Evolutionary conservation across 2,113 vertebrate species (phyloP).

Genomic region (Brachionichthys hirsutus): DNA sequence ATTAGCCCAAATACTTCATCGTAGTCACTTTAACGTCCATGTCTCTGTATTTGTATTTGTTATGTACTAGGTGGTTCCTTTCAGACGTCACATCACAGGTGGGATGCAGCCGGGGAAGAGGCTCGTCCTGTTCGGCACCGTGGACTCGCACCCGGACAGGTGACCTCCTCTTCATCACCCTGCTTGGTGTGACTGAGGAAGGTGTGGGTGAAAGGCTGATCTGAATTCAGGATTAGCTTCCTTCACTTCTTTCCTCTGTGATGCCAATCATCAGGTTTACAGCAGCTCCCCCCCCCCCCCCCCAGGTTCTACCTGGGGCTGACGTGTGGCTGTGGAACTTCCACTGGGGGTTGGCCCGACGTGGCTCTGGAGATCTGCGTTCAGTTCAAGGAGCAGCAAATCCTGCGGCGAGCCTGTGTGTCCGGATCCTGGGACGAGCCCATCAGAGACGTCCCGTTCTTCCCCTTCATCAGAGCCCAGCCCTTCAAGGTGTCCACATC

Average conservation of each 20-base stretch:
- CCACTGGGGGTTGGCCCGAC: slow-evolving; percentile 79
- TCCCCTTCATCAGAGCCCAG: slow-evolving; percentile 79
- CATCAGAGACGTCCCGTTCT: slow-evolving; percentile 64
- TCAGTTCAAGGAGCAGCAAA: slow-evolving; percentile 85
- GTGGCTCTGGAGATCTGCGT: slow-evolving; percentile 91
- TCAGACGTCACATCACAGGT: slow-evolving; percentile 88
- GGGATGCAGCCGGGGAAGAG: slow-evolving; percentile 92
- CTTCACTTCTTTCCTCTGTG: no score
- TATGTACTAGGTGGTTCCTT: slow-evolving; percentile 89
- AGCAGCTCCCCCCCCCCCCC: no score
- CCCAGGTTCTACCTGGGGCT: slow-evolving; percentile 90
- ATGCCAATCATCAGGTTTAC: no score
- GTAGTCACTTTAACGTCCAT: no score
- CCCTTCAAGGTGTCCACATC: slow-evolving; percentile 84
- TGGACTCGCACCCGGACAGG: slow-evolving; percentile 89
- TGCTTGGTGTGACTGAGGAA: no score
- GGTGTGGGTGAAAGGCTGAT: no score
- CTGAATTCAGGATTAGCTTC: no score
- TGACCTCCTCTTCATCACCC: no score
- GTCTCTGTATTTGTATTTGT: no score
- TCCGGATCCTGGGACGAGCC: slow-evolving; percentile 85
- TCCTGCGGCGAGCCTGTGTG: slow-evolving; percentile 87
- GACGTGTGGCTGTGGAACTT: slow-evolving; percentile 83
- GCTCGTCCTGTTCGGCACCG: slow-evolving; percentile 87
- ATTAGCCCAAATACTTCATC: no score